Percentiles rank a stretch among this genome's conserved stretches.
phyloP scores from a whole-genome alignment of 2,888 invertebrate species.

The Cylloceria caligata region DNA sequence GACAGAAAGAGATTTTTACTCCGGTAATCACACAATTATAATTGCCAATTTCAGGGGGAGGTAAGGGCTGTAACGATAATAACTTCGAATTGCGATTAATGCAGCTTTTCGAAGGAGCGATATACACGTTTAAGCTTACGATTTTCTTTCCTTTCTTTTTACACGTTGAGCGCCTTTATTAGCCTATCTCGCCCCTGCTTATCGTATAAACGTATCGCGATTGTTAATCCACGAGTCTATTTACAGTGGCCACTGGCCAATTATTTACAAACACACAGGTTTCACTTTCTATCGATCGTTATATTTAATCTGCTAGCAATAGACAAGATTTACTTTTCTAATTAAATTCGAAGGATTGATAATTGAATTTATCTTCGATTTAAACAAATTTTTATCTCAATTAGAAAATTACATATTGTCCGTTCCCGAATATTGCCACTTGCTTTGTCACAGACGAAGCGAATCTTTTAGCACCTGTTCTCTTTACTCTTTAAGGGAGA shows the following conservation, averaged over 20 bases:
- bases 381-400: too few relatives aligned
- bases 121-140: conserved; percentile 64
- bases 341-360: neutral
- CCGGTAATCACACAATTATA: conserved; percentile 36
- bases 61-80: conserved; percentile 40
- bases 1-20: conserved; percentile 40
- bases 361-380: neutral
- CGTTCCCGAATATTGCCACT: neutral
- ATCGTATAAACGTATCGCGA: conserved; percentile 52
- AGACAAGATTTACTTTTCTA: conserved; percentile 17
- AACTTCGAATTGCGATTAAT: conserved; percentile 44
- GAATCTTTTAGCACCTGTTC: conserved; percentile 49
- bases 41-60: conserved; percentile 34
- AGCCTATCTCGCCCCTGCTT: conserved; percentile 5
- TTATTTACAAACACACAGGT: conserved; percentile 58
- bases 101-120: conserved; percentile 44
- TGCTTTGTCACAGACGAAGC: conserved; percentile 10
- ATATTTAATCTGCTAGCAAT: neutral
- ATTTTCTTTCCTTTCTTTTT: conserved; percentile 26
- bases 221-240: conserved; percentile 53
- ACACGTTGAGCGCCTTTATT: conserved; percentile 28
- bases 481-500: conserved; percentile 20
- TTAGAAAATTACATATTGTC: conserved; percentile 13
- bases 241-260: conserved; percentile 39
- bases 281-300: conserved; percentile 20